A percentile compares a stretch with the other conserved stretches of the same genome.
Conservation (phyloP, 2,888 invertebrate species). For the Apoda limacodes region DNA sequence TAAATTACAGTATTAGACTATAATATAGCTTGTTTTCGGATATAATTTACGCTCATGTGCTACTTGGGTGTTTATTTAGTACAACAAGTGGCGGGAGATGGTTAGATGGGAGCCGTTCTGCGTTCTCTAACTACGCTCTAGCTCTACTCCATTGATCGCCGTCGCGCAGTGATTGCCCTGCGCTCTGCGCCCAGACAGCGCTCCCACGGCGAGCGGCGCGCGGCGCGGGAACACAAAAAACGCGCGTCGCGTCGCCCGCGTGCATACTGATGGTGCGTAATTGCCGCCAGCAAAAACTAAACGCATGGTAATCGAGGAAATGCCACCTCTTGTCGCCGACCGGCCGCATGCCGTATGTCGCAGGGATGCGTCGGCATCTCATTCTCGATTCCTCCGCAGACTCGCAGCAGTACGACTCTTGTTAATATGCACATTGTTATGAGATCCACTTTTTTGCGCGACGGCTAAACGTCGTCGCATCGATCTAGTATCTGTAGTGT, state of each 20-base stretch:
- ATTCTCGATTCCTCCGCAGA: not conserved
- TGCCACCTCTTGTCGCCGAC: conserved; percentile 28
- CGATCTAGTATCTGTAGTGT: too few species aligned
- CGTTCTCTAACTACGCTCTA: too few species aligned
- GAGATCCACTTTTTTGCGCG: too few species aligned
- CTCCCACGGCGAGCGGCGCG: conserved; percentile 21
- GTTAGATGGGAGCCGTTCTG: too few species aligned
- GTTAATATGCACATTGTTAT: not conserved
- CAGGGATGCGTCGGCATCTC: not conserved
- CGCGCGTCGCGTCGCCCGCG: conserved; percentile 34
- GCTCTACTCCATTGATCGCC: too few species aligned
- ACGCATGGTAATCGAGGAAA: conserved; percentile 56
- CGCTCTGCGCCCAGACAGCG: conserved; percentile 15
- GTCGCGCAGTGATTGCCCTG: too few species aligned
- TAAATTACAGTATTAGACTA: too few species aligned
- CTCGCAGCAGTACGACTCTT: not conserved
- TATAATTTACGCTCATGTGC: too few species aligned
- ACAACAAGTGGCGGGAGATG: too few species aligned
- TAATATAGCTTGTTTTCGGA: too few species aligned
- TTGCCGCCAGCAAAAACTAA: conserved; percentile 51
- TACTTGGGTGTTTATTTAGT: too few species aligned
- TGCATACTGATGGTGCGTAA: conserved; percentile 60
- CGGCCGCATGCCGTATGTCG: conserved; percentile 7
- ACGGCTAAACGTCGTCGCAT: too few species aligned
- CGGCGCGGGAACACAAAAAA: conserved; percentile 21